Evolutionary conservation across 2,113 vertebrate species (phyloP), one percentile per base, ranked within the genome.

Genomic region (Callopanchax toddi): DNA sequence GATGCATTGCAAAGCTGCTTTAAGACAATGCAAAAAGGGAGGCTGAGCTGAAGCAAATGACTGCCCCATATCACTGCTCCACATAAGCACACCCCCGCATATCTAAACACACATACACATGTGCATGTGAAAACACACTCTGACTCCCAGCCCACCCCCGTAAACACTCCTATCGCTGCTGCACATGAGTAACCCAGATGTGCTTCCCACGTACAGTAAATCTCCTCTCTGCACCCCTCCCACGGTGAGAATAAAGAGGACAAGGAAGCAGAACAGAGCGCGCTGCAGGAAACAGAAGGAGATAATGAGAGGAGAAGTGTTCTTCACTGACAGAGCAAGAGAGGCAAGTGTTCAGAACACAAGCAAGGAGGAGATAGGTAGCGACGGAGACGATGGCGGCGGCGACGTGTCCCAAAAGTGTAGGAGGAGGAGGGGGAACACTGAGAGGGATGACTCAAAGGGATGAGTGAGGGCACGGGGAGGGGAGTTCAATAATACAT

Each of bases 101-200:
- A 12, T 48, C 16, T 2, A 15, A 12, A 46, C 29, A 17, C 50
- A 22, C 9, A 13, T 39, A 72, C 18, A 65, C 49, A 49, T 20
- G 23, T 21, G 37, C 58, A 61, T 43, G 44, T 23, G 43, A 54
- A 63, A 78, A 65, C 34, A 62, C 56, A 60, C 55, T 20, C 59
- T 1, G 49, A 55, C 60, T 73, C 57, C 67, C 64, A 43, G 26
- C 13, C 60, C 72, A 2, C 78, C 72, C 13, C 79, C 72, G 11
- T 65, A n/a, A 15, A 20, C 60, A 11, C 53, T 61, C 64, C 80
- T 68, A 75, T 85, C 61, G 11, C 70, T 58, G 59, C 59, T n/a
- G 56, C 78, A 76, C 78, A 83, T 58, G 80, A 81, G 62, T 67
- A 83, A 81, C 80, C 75, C 80, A 83, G 74, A 83, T 81, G 78